Conservation (phyloP, 2,888 invertebrate genomes). For the Drosophila cognata region DNA sequence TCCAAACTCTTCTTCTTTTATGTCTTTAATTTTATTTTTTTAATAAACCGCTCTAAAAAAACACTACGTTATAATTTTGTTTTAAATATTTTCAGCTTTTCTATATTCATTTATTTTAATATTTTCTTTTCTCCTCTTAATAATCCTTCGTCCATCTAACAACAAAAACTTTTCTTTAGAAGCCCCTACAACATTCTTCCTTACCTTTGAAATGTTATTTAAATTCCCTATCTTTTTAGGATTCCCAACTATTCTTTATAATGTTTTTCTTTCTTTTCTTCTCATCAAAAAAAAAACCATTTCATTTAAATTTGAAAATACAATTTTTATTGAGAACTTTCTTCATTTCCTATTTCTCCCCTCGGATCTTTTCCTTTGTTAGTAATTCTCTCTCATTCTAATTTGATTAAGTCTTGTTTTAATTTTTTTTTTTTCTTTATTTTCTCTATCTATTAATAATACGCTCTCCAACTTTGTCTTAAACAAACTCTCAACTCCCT, state of each 20-base stretch:
- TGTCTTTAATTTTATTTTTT: too few species aligned
- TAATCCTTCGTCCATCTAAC: neutral
- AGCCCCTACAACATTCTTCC: neutral
- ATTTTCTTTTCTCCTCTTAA: neutral
- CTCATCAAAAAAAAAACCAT: neutral
- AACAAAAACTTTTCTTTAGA: neutral
- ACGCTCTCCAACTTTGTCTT: neutral
- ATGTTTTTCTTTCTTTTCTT: neutral
- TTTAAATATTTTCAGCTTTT: neutral
- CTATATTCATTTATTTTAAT: neutral
- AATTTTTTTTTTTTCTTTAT: neutral
- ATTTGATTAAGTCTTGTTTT: neutral
- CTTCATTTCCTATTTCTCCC: neutral
- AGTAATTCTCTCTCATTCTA: neutral
- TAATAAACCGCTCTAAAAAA: neutral
- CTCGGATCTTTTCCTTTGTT: neutral
- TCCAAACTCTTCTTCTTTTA: too few species aligned
- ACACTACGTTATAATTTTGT: neutral
- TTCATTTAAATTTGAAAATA: neutral
- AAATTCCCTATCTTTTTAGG: neutral
- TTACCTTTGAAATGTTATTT: too few species aligned
- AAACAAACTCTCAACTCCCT: neutral
- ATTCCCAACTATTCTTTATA: neutral
- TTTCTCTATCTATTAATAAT: too few species aligned
- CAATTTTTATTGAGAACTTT: neutral